A percentile compares a stretch with the other conserved stretches of the same genome.
These are phyloP conservation scores for Bombus difficillimus DNA, from an alignment of 1,140 invertebrate species.

Conservation along the genomic window DNA sequence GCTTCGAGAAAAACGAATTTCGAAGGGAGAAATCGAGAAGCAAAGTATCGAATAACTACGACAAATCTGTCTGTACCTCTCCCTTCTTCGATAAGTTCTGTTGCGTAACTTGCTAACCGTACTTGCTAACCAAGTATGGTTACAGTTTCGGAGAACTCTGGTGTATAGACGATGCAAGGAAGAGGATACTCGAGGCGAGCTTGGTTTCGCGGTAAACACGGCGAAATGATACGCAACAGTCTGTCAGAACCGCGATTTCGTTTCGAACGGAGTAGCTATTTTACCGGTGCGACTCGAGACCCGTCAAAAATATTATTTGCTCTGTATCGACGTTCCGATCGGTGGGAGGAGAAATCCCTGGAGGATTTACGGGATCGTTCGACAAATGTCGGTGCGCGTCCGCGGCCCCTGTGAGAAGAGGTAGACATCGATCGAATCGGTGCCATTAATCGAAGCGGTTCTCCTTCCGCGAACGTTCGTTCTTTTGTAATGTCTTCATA, in stretches of 20 bases:
- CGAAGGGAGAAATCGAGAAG: no score
- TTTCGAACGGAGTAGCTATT: background rate
- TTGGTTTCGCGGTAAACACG: background rate
- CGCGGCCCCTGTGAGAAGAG: background rate
- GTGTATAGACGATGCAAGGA: background rate
- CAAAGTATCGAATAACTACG: no score
- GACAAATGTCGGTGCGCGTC: background rate
- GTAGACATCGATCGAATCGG: background rate
- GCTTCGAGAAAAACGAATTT: no score
- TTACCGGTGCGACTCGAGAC: background rate
- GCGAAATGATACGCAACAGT: constrained; percentile 12
- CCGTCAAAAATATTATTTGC: background rate
- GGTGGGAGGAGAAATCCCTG: background rate
- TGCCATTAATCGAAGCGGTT: background rate
- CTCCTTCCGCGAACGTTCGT: background rate
- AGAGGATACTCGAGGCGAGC: background rate
- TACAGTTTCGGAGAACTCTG: background rate
- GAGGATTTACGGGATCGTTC: background rate
- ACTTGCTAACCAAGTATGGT: no score
- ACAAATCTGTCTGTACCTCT: background rate
- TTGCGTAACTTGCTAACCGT: no score
- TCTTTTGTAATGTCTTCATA: constrained; percentile 9
- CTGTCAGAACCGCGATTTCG: background rate
- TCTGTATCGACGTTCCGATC: background rate
- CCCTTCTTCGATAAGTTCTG: background rate